Evolutionary conservation across 2,888 invertebrate genomes (phyloP).

Genomic region (Zootermopsis nevadensis): DNA sequence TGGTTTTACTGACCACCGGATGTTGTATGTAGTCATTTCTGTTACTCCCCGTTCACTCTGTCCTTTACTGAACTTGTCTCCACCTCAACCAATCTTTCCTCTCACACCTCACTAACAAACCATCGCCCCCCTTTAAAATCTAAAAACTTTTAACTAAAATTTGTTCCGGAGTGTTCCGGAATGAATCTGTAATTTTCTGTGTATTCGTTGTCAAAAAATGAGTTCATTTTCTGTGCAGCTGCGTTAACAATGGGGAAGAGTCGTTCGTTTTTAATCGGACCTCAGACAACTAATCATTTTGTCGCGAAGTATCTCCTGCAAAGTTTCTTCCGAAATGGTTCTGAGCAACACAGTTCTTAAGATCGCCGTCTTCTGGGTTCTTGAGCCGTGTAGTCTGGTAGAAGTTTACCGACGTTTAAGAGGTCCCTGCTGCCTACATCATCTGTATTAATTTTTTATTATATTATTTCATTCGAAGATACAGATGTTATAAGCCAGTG

Average conservation of each 20-base stretch:
- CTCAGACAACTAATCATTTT: conserved; percentile 44
- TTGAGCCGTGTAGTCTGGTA: too few relatives aligned
- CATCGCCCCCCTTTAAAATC: conserved; percentile 9
- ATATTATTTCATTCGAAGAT: too few relatives aligned
- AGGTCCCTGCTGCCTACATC: too few relatives aligned
- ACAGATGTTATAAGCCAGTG: too few relatives aligned
- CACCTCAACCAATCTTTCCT: conserved; percentile 12
- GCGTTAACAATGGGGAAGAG: not conserved
- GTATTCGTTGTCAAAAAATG: conserved; percentile 47
- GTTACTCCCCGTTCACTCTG: not conserved
- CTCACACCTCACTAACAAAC: conserved; percentile 16
- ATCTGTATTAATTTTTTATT: too few relatives aligned
- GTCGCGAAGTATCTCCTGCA: too few relatives aligned
- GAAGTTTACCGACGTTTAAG: too few relatives aligned
- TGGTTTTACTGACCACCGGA: conserved; percentile 46
- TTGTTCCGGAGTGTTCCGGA: conserved; percentile 2
- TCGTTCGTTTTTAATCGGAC: conserved; percentile 41
- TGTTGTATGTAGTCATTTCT: conserved; percentile 45
- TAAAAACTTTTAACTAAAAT: conserved; percentile 1
- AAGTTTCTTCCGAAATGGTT: too few relatives aligned
- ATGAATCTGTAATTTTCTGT: conserved; percentile 45
- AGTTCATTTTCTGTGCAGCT: conserved; percentile 32
- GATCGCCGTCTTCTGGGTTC: too few relatives aligned
- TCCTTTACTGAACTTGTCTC: too few relatives aligned
- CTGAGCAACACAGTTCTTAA: too few relatives aligned